Conservation (phyloP, 2,888 invertebrate genomes). For the Augiades crinisus region DNA sequence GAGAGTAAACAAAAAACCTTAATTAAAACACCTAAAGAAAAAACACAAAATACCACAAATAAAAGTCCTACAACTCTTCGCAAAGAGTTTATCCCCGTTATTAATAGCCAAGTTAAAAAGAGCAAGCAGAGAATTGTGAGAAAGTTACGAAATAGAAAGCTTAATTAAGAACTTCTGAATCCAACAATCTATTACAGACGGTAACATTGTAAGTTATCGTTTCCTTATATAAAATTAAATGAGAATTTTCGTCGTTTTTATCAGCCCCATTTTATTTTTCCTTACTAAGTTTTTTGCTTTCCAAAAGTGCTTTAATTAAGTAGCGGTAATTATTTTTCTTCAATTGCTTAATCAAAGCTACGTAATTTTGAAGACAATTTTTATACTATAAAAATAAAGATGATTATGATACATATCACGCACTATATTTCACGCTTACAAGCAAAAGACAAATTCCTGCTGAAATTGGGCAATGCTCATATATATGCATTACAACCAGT, state of each 20-base stretch:
- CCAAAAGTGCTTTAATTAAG: too few relatives aligned
- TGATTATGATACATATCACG: too few relatives aligned
- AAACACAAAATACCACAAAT: background rate
- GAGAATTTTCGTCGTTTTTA: background rate
- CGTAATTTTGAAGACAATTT: too few relatives aligned
- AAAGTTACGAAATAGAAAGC: constrained; percentile 42
- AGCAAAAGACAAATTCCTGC: too few relatives aligned
- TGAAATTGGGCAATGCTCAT: too few relatives aligned
- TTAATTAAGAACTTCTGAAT: constrained; percentile 30
- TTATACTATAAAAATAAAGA: too few relatives aligned
- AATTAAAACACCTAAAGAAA: background rate
- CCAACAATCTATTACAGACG: constrained; percentile 2
- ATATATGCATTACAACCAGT: too few relatives aligned
- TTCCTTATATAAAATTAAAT: constrained; percentile 15
- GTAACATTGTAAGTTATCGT: constrained; percentile 3
- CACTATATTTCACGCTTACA: too few relatives aligned
- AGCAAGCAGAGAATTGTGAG: constrained; percentile 41
- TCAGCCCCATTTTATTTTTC: background rate
- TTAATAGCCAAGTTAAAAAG: constrained; percentile 32
- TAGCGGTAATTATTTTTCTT: too few relatives aligned
- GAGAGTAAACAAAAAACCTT: background rate
- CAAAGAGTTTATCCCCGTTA: constrained; percentile 25
- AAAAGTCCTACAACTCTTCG: constrained; percentile 2
- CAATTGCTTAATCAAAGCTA: too few relatives aligned
- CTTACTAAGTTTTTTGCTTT: background rate